Base-by-base conservation (phyloP, 1,140 invertebrate species). In the Cataglyphis hispanica region DNA sequence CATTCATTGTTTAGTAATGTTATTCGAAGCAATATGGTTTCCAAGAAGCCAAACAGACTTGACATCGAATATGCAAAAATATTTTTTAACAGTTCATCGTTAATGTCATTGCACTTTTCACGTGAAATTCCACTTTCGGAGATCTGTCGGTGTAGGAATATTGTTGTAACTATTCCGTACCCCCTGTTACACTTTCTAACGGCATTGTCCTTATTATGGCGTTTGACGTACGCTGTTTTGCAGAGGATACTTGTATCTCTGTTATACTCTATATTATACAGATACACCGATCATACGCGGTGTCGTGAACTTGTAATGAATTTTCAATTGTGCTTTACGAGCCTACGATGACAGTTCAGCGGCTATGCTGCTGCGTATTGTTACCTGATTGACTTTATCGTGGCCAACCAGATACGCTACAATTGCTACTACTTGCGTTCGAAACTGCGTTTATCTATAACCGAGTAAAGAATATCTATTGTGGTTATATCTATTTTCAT, bases 361-460 rank as follows among this genome's bases (percentile, higher is more conserved):
- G 40, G n/a, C 27, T 60, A 16, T 34, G 67, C 25, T 19, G 25
- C 16, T 13, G 16, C 64, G 16, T 63, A 81, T 74, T 83, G 78
- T 83, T 72, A 46, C 53, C 78, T 83, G 78, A 83, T 83, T 83
- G 78, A 83, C 78, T 83, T 83, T 83, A 83, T 83, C 78, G 53
- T 74, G 67, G 56, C 53, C 53, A 56, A 53, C 13, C 78, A 74
- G 53, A 83, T 83, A 69, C 31, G 64, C 40, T 61, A 74, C 16
- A 83, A 83, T 53, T 46, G 53, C 40, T 43, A 19, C 25, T 25
- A 74, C 67, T 83, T 74, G 67, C 25, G 25, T 72, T 83, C 56
- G 66, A 72, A 81, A 70, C 63, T 58, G 72, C 66, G 50, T 83
- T 72, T 74, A 81, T 61, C 78, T 83, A 60, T 46, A 74, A n/a